These are phyloP conservation scores for Meliscaeva auricollis DNA, from an alignment of 2,888 invertebrate species.

Conservation along the genomic window DNA sequence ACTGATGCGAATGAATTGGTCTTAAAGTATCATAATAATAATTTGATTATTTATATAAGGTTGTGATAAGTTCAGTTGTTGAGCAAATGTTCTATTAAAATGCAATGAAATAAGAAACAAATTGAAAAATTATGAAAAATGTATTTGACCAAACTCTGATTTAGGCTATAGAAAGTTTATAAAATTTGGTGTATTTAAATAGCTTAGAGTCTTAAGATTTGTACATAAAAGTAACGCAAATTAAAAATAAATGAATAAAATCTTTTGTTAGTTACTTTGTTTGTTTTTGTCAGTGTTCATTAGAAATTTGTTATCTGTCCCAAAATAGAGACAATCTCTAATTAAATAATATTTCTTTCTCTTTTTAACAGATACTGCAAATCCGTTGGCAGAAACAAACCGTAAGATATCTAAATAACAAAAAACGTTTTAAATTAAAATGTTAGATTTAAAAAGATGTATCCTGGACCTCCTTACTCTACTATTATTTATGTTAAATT, in stretches of 20 bases:
- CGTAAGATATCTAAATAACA: slow-evolving; percentile 41
- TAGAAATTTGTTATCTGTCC: neutral
- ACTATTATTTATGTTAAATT: too few species aligned
- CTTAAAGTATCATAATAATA: slow-evolving; percentile 40
- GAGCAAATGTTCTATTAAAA: slow-evolving; percentile 20
- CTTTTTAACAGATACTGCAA: slow-evolving; percentile 63
- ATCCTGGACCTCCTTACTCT: too few species aligned
- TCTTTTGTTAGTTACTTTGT: too few species aligned
- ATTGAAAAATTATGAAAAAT: neutral
- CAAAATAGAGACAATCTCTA: slow-evolving; percentile 7
- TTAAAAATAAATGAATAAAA: too few species aligned
- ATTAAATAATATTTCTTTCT: slow-evolving; percentile 38
- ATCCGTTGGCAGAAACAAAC: slow-evolving; percentile 47
- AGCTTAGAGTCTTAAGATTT: too few species aligned
- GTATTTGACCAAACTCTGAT: neutral
- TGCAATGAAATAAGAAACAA: neutral
- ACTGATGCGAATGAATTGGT: slow-evolving; percentile 19
- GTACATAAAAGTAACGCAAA: too few species aligned
- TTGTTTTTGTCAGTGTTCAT: too few species aligned
- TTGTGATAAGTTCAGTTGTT: slow-evolving; percentile 41
- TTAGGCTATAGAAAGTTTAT: too few species aligned
- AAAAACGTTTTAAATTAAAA: neutral
- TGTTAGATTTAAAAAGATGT: neutral
- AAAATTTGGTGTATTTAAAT: too few species aligned
- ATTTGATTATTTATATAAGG: neutral